Base-by-base conservation (phyloP, 2,113 vertebrate species). In the Charina bottae region DNA sequence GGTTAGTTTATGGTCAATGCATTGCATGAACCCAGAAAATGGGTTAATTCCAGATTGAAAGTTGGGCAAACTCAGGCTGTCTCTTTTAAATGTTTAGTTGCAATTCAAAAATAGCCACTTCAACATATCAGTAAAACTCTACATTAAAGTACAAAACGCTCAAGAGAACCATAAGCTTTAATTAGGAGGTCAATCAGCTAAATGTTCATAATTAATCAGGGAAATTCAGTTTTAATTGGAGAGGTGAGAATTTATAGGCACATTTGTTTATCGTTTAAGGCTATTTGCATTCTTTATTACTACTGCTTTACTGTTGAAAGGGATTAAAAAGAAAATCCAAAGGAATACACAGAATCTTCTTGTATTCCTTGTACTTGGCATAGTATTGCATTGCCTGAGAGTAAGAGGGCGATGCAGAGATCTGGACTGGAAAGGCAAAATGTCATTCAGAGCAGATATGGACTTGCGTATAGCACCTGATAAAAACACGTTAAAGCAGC, bases 161-260 rank as follows among this genome's bases (percentile, higher is more conserved):
- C 46, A 86, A 64, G 49, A 53, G 28, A 17, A 19, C 56, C 62
- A 49, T 24, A 85, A 33, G n/a, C 28, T 33, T 85, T 12, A 85
- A 53, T 53, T 59, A 54, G 68, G 23, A 83, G 53, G 42, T 90
- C 21, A 85, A 37, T 10, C 58, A 53, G 53, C 11, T 85, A 90
- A 85, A 60, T 83, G 72, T 83, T 87, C 17, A 56, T 58, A 87
- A 87, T 87, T 33, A 87, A 87, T 87, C 78, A 62, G 83, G 60
- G 60, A 49, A 24, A 56, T 62, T 90, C 26, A 85, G 15, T 64
- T 90, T 83, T 90, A 90, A 90, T 62, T 83, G 42, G 56, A 33
- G 59, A 54, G 19, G 46, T 23, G 49, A n/a, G 33, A 13, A 85
- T 28, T 85, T 85, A 64, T 64, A 26, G 37, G 1, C 15, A n/a